These are phyloP conservation scores for Armadillidium nasatum DNA, from an alignment of 1,140 invertebrate genomes.

Conservation along the genomic window DNA sequence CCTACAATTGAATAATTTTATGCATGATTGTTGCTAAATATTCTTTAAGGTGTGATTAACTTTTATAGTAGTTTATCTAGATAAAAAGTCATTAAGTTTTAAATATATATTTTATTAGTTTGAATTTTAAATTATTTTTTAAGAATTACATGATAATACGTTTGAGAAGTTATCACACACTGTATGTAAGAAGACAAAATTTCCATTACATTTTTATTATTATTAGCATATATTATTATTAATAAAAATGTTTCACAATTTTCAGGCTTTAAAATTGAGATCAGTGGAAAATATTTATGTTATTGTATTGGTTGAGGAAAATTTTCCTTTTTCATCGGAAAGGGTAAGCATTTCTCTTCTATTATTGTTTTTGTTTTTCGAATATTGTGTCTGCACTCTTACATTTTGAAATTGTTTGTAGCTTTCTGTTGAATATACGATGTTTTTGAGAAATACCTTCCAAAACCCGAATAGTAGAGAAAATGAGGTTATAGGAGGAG, in stretches of 20 bases:
- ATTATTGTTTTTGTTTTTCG: background rate
- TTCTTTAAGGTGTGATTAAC: no score
- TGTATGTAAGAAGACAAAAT: no score
- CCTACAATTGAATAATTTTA: no score
- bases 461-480: background rate
- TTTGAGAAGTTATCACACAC: no score
- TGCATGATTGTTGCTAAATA: no score
- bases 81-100: no score
- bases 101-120: no score
- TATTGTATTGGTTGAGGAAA: conserved; percentile 18
- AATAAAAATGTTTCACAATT: background rate
- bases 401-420: background rate
- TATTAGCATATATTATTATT: no score
- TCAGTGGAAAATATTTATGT: conserved; percentile 27
- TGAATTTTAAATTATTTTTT: no score
- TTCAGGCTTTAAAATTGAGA: conserved; percentile 21
- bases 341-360: conserved; percentile 11
- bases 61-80: no score
- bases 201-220: no score
- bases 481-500: background rate
- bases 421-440: background rate
- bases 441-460: background rate
- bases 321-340: conserved; percentile 18
- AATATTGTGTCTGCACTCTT: background rate
- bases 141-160: no score